Evolutionary conservation across 2,113 vertebrate genomes (phyloP).

Genomic region (Meleagris gallopavo): DNA sequence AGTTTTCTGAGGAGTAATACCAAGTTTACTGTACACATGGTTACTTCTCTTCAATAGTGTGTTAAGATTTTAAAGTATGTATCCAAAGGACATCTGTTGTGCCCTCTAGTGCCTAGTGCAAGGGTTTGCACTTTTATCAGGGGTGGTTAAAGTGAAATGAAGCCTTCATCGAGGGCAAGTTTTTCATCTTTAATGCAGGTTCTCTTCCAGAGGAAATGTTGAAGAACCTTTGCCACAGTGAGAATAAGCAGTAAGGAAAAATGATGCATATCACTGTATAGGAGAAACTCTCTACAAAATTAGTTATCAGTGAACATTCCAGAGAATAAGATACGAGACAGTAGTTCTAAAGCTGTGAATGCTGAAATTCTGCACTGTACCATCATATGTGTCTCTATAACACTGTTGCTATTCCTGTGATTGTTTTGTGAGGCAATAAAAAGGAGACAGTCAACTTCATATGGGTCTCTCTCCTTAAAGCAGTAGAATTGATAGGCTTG

Average conservation of each 20-base stretch:
- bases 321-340: not conserved
- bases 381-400: accelerated
- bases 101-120: not conserved
- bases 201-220: not conserved
- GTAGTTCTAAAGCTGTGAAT: not conserved
- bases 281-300: not conserved
- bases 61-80: not conserved
- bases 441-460: not conserved
- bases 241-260: not conserved
- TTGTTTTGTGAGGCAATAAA: not conserved
- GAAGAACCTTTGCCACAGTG: not conserved
- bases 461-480: not conserved
- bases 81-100: not conserved
- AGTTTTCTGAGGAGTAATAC: not conserved
- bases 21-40: not conserved
- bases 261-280: accelerated
- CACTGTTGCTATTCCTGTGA: not conserved
- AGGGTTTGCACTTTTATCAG: not conserved
- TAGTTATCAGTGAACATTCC: not conserved
- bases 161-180: accelerated
- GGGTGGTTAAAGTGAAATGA: not conserved
- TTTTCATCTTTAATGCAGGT: not conserved
- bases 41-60: not conserved
- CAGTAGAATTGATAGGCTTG: not conserved
- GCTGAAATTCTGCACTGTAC: not conserved